Conservation (phyloP, 2,888 invertebrate species). For the Chorisops tibialis region DNA sequence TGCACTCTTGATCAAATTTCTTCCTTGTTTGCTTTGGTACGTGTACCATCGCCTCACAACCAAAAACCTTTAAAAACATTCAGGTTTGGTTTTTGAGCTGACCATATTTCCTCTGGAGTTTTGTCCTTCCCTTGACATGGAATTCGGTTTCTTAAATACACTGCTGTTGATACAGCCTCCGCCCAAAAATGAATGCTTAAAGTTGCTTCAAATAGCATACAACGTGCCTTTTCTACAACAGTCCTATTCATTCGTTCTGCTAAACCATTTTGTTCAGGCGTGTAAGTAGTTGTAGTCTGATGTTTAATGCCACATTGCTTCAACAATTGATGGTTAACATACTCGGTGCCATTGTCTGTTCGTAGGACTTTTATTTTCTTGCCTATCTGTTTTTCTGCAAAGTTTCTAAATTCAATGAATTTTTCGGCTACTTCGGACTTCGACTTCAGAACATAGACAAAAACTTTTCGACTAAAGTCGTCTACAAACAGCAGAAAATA, state of each 20-base stretch:
- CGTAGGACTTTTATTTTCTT: constrained; percentile 33
- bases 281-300: too few relatives aligned
- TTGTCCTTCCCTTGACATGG: constrained; percentile 19
- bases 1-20: constrained; percentile 30
- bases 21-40: constrained; percentile 31
- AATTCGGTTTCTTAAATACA: constrained; percentile 31
- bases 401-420: constrained; percentile 33
- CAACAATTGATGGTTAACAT: too few relatives aligned
- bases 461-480: constrained; percentile 37
- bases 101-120: constrained; percentile 46
- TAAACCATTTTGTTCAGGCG: too few relatives aligned
- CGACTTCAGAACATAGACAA: constrained; percentile 28
- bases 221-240: neutral
- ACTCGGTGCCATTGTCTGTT: constrained; percentile 34
- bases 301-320: too few relatives aligned
- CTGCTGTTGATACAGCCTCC: constrained; percentile 35
- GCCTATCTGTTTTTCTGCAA: constrained; percentile 35
- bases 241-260: neutral
- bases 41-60: constrained; percentile 31
- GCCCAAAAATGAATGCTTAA: too few relatives aligned
- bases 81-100: constrained; percentile 41
- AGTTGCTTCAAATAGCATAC: too few relatives aligned
- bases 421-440: constrained; percentile 35
- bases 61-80: constrained; percentile 31
- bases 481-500: constrained; percentile 47